Percentiles rank a stretch among this genome's conserved stretches.
Conservation (phyloP, 2,888 invertebrate species). For the Macrosiphum euphorbiae region DNA sequence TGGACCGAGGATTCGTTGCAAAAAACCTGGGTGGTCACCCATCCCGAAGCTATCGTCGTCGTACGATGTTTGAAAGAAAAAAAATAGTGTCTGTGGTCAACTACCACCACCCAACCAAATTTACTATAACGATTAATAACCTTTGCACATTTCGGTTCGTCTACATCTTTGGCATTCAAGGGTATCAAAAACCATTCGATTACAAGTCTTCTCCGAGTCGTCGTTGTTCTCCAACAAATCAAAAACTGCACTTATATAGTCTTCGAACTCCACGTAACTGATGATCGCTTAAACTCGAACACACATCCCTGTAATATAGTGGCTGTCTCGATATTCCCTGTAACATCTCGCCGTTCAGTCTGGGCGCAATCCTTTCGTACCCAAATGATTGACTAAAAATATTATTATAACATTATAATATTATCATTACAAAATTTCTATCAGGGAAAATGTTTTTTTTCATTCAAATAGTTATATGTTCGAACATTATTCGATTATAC, state of each 20-base stretch:
- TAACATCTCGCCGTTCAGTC: not conserved
- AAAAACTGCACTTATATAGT: not conserved
- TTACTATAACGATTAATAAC: not conserved
- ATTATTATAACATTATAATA: too few relatives aligned
- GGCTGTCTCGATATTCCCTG: not conserved
- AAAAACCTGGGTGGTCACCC: too few relatives aligned
- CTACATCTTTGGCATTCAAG: too few relatives aligned
- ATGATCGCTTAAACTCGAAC: too few relatives aligned
- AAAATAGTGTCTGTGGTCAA: too few relatives aligned
- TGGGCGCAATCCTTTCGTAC: not conserved
- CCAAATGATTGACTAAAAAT: too few relatives aligned
- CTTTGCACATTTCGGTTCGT: not conserved
- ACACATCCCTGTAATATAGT: not conserved
- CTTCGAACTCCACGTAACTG: slow-evolving; percentile 40
- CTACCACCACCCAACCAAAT: not conserved
- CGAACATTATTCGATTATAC: not conserved
- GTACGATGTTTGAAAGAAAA: too few relatives aligned
- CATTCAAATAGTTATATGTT: not conserved
- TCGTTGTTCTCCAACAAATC: slow-evolving; percentile 1
- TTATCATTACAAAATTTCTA: too few relatives aligned
- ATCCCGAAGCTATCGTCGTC: too few relatives aligned
- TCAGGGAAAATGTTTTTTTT: too few relatives aligned
- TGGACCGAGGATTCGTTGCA: too few relatives aligned
- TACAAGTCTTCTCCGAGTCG: not conserved
- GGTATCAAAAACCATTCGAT: not conserved